A percentile compares a stretch with the other conserved stretches of the same genome.
These are phyloP conservation scores for Acanthurus leucopareius DNA, from an alignment of 2,797 vertebrate species.

Conservation along the genomic window DNA sequence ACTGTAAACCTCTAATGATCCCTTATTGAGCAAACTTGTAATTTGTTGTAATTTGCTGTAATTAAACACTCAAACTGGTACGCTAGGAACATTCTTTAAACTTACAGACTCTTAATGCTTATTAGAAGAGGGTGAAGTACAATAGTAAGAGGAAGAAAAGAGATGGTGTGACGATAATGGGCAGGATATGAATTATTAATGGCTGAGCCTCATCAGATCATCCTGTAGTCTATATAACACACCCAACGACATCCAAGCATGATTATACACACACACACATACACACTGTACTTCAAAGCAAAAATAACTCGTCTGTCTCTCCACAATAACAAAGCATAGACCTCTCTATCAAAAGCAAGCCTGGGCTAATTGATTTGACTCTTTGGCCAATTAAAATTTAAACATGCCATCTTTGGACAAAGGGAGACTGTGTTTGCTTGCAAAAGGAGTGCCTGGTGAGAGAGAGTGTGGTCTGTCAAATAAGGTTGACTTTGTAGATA, in stretches of 20 bases:
- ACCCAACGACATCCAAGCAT: conserved; percentile 20
- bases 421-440: neutral
- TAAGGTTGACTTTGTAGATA: neutral
- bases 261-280: neutral
- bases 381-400: conserved; percentile 46
- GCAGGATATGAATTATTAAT: conserved; percentile 67
- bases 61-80: neutral
- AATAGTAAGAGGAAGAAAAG: neutral
- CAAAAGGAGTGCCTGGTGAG: neutral
- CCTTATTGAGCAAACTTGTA: neutral
- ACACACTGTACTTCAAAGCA: neutral
- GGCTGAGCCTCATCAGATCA: conserved; percentile 40
- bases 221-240: conserved; percentile 46
- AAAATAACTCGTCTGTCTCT: conserved; percentile 5
- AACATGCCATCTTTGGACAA: conserved; percentile 26
- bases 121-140: neutral
- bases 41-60: neutral
- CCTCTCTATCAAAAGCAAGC: conserved; percentile 2
- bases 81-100: neutral
- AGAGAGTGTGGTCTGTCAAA: neutral
- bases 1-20: neutral
- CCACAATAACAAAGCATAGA: neutral
- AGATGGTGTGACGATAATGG: conserved; percentile 41
- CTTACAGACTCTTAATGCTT: neutral
- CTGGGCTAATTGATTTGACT: conserved; percentile 26